phyloP scores from a whole-genome alignment of 2,113 vertebrate species.

The Muscicapa adusta region DNA sequence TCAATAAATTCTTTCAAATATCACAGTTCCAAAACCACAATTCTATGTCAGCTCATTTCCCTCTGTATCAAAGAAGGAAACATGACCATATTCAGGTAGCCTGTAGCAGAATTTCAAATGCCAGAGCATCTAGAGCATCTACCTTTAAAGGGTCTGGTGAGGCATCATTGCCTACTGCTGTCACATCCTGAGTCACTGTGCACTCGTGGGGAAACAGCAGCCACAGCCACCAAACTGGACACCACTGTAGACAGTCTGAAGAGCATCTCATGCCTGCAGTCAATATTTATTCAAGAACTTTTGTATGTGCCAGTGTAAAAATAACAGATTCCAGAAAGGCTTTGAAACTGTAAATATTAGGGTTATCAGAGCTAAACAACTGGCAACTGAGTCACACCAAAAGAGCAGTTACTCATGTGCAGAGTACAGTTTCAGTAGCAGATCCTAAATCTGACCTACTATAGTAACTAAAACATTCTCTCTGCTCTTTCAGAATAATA shows the following conservation, averaged over 20 bases:
- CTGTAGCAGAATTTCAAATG: not conserved
- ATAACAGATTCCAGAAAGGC: not conserved
- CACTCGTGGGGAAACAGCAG: not conserved
- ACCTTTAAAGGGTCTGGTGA: not conserved
- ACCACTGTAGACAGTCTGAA: not conserved
- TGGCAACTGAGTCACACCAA: not conserved
- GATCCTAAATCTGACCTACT: not conserved
- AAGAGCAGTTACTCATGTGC: not conserved
- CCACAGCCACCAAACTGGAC: not conserved
- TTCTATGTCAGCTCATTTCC: not conserved
- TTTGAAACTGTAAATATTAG: conserved; percentile 39
- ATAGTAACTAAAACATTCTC: not conserved
- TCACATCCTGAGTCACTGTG: not conserved
- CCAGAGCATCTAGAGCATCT: not conserved
- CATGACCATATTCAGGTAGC: not conserved
- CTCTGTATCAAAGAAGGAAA: not conserved
- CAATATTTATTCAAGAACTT: conserved; percentile 20
- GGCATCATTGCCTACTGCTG: not conserved
- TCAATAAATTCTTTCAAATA: not conserved
- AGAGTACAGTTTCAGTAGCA: not conserved
- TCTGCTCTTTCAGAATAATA: not conserved
- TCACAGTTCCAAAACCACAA: not conserved
- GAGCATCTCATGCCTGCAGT: not conserved
- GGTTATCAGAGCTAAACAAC: conserved; percentile 4
- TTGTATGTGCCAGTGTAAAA: not conserved